phyloP scores from a whole-genome alignment of 2,797 vertebrate species.

The Sebastes itinus region DNA sequence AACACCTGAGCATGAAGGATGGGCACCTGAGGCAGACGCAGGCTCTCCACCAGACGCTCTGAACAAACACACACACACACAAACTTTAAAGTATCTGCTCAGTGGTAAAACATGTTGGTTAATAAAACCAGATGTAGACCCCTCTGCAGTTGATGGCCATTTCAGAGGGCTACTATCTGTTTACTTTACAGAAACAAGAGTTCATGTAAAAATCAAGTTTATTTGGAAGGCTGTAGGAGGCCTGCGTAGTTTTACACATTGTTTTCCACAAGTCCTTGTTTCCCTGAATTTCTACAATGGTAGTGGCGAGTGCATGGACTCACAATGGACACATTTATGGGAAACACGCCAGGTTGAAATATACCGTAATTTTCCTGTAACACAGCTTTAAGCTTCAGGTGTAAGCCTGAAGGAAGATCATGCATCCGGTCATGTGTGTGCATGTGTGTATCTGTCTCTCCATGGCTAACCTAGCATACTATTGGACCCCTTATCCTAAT shows the following conservation, averaged over 20 bases:
- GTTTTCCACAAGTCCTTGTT: too few species aligned
- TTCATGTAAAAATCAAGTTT: neutral
- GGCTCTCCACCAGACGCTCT: slow-evolving; percentile 98
- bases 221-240: neutral
- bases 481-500: neutral
- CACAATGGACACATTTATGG: neutral
- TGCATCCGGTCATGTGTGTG: neutral
- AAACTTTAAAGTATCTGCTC: neutral
- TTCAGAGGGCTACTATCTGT: neutral
- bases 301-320: neutral
- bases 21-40: slow-evolving; percentile 97
- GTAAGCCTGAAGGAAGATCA: neutral
- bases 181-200: neutral
- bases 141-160: neutral
- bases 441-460: neutral
- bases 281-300: neutral
- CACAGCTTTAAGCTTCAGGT: neutral
- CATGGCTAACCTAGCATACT: neutral
- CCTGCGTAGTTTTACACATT: neutral
- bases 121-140: neutral
- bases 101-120: neutral
- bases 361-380: neutral
- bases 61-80: slow-evolving; percentile 49
- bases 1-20: slow-evolving; percentile 99
- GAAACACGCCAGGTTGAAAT: neutral